These are phyloP conservation scores for Daphoenositta chrysoptera DNA, from an alignment of 2,113 vertebrate genomes.

Conservation along the genomic window DNA sequence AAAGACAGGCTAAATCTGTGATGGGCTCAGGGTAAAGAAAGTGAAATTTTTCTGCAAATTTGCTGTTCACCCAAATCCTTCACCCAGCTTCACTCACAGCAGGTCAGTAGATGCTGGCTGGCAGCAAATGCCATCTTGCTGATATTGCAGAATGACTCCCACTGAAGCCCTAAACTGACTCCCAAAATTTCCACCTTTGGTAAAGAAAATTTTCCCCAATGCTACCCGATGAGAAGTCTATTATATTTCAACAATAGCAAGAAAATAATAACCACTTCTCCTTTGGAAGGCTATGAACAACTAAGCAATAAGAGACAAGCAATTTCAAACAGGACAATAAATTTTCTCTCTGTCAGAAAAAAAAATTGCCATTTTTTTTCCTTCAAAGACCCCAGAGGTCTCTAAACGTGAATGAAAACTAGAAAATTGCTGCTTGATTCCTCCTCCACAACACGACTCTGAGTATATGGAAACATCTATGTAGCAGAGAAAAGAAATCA, in stretches of 20 bases:
- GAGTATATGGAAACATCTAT: neutral
- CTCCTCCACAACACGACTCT: neutral
- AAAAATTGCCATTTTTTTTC: neutral
- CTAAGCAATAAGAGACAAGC: neutral
- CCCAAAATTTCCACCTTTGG: neutral
- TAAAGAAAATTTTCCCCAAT: neutral
- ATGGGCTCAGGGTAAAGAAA: neutral
- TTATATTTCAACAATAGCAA: neutral
- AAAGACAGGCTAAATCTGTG: neutral
- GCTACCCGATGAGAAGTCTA: neutral
- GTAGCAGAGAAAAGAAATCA: neutral
- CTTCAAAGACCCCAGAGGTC: neutral
- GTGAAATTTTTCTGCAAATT: neutral
- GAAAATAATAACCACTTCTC: neutral
- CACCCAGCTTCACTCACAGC: neutral
- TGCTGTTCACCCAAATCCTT: neutral
- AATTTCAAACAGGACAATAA: neutral
- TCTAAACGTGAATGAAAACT: neutral
- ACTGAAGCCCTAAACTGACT: neutral
- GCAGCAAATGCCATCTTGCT: neutral
- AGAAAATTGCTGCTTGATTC: neutral
- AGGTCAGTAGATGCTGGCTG: neutral
- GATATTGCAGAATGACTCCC: neutral
- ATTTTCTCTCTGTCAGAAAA: neutral
- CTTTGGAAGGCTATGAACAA: neutral